Conservation (phyloP, 2,888 invertebrate species). For the Lasioglossum villosulum region DNA sequence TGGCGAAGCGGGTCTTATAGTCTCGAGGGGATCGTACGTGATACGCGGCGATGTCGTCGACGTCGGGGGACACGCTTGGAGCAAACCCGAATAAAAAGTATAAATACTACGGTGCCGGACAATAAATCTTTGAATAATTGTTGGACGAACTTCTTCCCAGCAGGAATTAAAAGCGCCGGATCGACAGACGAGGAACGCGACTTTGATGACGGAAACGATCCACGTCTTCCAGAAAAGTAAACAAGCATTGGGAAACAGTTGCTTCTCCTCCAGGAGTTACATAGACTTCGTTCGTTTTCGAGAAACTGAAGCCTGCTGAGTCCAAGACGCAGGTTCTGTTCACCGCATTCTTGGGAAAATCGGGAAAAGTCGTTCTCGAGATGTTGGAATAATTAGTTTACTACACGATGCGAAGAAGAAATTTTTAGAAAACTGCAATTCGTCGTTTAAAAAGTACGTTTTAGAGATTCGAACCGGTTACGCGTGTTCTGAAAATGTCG, state of each 20-base stretch:
- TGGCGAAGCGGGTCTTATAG: constrained; percentile 21
- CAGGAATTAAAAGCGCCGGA: background rate
- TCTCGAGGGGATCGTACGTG: constrained; percentile 10
- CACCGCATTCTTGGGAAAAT: background rate
- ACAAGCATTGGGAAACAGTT: background rate
- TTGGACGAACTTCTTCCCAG: background rate
- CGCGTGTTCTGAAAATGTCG: too few relatives aligned
- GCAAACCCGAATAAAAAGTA: constrained; percentile 16
- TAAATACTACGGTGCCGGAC: background rate
- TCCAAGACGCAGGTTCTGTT: background rate
- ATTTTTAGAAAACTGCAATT: too few relatives aligned
- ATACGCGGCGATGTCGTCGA: constrained; percentile 36
- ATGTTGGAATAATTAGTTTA: background rate
- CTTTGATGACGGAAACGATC: background rate
- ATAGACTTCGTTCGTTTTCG: background rate
- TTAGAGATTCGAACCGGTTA: too few relatives aligned
- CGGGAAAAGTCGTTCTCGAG: too few relatives aligned
- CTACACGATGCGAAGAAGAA: too few relatives aligned
- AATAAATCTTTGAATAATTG: constrained; percentile 35
- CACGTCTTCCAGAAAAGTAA: background rate
- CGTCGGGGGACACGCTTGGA: background rate
- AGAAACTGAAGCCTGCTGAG: background rate
- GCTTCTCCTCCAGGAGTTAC: background rate
- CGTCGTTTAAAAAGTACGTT: too few relatives aligned
- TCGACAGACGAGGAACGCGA: background rate